Percentiles rank a stretch among this genome's conserved stretches.
Conservation (phyloP, 2,797 vertebrate genomes). For the Gallinago nigripennis region DNA sequence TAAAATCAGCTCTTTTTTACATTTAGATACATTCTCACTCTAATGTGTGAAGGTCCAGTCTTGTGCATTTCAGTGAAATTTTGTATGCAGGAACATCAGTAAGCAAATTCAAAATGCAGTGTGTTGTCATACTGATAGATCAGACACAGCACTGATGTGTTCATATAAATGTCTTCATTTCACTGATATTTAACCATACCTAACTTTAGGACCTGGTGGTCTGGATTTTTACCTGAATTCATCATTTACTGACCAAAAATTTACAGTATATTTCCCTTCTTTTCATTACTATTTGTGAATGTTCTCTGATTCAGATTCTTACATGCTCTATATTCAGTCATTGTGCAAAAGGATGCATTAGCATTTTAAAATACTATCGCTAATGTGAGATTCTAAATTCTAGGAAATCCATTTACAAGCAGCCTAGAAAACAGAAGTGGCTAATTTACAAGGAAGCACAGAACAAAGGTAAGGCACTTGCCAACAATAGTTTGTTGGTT, state of each 20-base stretch:
- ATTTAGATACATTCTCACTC: background rate
- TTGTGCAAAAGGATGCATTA: background rate
- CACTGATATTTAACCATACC: background rate
- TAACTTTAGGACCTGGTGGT: background rate
- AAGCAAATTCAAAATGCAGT: background rate
- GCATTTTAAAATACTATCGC: background rate
- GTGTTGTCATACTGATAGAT: background rate
- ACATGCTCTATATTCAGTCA: background rate
- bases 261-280: background rate
- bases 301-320: background rate
- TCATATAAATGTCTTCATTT: background rate
- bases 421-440: conserved; percentile 61
- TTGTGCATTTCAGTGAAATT: background rate
- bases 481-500: conserved; percentile 83
- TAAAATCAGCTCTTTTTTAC: background rate
- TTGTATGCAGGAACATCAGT: background rate
- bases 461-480: conserved; percentile 77
- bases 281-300: background rate
- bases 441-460: conserved; percentile 74
- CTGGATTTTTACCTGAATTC: background rate
- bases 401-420: conserved; percentile 52
- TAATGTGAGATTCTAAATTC: conserved; percentile 20
- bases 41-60: background rate
- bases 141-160: background rate
- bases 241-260: background rate